Evolutionary conservation across 2,113 vertebrate genomes (phyloP).

Genomic region (Dromiciops gliroides): DNA sequence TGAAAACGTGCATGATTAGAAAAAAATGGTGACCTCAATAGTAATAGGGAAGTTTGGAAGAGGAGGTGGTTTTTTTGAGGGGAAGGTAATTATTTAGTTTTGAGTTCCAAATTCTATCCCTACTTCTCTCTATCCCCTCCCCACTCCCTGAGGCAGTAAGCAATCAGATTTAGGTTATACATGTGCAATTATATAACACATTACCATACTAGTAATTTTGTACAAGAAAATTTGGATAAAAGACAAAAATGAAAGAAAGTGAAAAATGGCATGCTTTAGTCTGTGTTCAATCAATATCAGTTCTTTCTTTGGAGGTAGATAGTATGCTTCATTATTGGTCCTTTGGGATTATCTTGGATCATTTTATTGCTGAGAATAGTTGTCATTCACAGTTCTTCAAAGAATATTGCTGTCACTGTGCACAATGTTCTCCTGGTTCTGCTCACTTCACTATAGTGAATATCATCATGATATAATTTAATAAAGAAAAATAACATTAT

Average conservation of each 20-base stretch:
- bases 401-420: too few species aligned
- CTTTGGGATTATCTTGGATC: too few species aligned
- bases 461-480: background rate
- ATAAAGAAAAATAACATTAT: constrained; percentile 8
- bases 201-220: too few species aligned
- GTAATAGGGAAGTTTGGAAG: background rate
- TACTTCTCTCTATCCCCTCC: background rate
- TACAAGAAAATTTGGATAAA: too few species aligned
- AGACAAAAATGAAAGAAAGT: background rate
- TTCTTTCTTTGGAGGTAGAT: too few species aligned
- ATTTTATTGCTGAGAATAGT: too few species aligned
- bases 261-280: background rate
- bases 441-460: too few species aligned
- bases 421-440: too few species aligned
- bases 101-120: background rate
- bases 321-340: too few species aligned
- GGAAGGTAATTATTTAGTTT: background rate
- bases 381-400: too few species aligned
- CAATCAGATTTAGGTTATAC: background rate
- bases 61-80: background rate
- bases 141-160: background rate
- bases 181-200: background rate
- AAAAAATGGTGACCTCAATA: background rate
- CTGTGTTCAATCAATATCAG: too few species aligned
- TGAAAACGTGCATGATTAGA: background rate